A percentile compares a stretch with the other conserved stretches of the same genome.
These are phyloP conservation scores for Coracias cyanogaster DNA, from an alignment of 2,797 vertebrate genomes.

Conservation along the genomic window DNA sequence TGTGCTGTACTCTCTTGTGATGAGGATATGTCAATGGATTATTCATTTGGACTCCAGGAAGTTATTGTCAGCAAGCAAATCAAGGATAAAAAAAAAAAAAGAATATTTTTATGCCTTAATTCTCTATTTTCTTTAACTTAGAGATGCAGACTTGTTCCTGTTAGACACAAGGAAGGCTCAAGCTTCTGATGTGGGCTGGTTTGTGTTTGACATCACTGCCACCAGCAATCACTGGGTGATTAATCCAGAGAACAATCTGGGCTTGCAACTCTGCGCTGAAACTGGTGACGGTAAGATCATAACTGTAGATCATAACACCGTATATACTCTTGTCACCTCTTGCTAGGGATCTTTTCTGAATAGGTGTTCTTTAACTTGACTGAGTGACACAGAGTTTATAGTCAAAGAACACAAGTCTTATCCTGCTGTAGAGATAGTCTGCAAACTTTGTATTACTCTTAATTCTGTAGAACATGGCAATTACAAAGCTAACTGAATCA, in stretches of 20 bases:
- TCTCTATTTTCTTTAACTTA: constrained; percentile 73
- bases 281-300: constrained; percentile 88
- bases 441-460: background rate
- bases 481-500: background rate
- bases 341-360: background rate
- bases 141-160: constrained; percentile 96
- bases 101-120: constrained; percentile 12
- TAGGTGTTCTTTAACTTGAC: background rate
- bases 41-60: background rate
- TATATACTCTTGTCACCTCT: background rate
- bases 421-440: background rate
- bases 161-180: constrained; percentile 91
- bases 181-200: constrained; percentile 94
- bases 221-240: constrained; percentile 99
- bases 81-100: background rate
- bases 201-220: constrained; percentile 97
- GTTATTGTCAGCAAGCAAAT: constrained; percentile 8
- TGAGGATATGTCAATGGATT: background rate
- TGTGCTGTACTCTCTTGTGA: background rate
- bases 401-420: background rate
- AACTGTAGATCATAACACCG: background rate
- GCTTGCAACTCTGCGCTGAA: constrained; percentile 95
- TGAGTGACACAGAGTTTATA: background rate
- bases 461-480: background rate
- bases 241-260: constrained; percentile 97